These are phyloP conservation scores for Drosophila macrothrix DNA, from an alignment of 2,888 invertebrate genomes.

Conservation along the genomic window DNA sequence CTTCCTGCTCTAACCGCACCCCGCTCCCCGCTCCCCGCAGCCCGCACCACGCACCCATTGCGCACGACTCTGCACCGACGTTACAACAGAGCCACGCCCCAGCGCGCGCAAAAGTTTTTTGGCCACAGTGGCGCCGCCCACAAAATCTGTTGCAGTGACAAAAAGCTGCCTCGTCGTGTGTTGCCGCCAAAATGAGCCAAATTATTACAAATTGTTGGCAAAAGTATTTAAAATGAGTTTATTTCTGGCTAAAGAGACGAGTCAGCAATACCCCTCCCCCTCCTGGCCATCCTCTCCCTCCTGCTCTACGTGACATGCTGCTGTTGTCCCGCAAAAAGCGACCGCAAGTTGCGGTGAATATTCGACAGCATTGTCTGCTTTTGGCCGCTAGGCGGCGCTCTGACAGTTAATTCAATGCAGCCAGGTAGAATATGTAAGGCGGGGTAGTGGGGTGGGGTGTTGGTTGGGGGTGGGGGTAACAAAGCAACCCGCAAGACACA, in stretches of 20 bases:
- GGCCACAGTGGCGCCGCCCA: conserved; percentile 22
- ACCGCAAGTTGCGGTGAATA: conserved; percentile 42
- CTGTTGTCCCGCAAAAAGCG: conserved; percentile 6
- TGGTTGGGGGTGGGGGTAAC: not conserved
- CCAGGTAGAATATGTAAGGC: conserved; percentile 8
- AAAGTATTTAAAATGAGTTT: conserved; percentile 81
- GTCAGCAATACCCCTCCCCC: not conserved
- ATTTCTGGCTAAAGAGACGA: conserved; percentile 55
- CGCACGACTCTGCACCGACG: not conserved
- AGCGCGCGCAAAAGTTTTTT: conserved; percentile 39
- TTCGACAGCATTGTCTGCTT: conserved; percentile 53
- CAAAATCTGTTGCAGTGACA: conserved; percentile 55
- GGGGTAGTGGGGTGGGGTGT: not conserved
- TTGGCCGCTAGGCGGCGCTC: conserved; percentile 40
- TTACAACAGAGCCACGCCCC: conserved; percentile 20
- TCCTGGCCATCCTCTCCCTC: not conserved
- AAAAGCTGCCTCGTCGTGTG: conserved; percentile 51
- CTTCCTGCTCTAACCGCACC: conserved; percentile 4
- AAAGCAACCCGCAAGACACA: conserved; percentile 46
- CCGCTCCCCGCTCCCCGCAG: not conserved
- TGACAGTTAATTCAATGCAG: conserved; percentile 43
- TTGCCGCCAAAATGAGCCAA: conserved; percentile 72
- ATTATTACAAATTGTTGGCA: conserved; percentile 79
- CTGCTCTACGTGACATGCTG: not conserved
- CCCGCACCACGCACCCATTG: not conserved